Conservation (phyloP, 2,888 invertebrate genomes). For the Loripinus fragilis region DNA sequence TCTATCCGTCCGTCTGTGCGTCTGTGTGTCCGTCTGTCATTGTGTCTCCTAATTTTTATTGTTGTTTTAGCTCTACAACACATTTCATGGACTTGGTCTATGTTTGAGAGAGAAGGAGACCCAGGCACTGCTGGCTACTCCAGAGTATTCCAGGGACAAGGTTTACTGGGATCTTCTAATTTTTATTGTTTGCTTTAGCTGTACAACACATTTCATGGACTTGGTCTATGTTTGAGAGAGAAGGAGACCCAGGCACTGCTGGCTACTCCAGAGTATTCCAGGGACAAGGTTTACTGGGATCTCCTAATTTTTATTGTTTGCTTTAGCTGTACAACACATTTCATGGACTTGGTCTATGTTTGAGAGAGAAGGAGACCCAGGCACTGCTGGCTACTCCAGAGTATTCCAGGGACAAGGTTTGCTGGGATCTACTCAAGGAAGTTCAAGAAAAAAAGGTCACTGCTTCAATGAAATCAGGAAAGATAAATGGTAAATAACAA, state of each 20-base stretch:
- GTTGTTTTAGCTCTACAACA: not conserved
- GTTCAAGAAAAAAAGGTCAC: not conserved
- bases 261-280: not conserved
- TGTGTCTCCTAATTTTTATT: too few species aligned
- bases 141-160: not conserved
- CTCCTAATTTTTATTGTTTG: not conserved
- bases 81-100: constrained; percentile 7
- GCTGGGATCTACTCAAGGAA: constrained; percentile 1
- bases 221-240: constrained; percentile 4
- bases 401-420: not conserved
- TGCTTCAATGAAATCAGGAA: not conserved
- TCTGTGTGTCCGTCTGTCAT: too few species aligned
- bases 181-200: not conserved
- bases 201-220: constrained; percentile 3
- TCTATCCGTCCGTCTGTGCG: too few species aligned
- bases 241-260: not conserved
- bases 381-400: not conserved
- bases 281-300: not conserved
- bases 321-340: constrained; percentile 9
- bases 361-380: not conserved
- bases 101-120: not conserved
- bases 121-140: not conserved
- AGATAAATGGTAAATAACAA: not conserved
- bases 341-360: constrained; percentile 9
- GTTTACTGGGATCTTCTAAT: not conserved